Evolutionary conservation across 2,113 vertebrate species (phyloP).

Genomic region (Oreocharis arfaki): DNA sequence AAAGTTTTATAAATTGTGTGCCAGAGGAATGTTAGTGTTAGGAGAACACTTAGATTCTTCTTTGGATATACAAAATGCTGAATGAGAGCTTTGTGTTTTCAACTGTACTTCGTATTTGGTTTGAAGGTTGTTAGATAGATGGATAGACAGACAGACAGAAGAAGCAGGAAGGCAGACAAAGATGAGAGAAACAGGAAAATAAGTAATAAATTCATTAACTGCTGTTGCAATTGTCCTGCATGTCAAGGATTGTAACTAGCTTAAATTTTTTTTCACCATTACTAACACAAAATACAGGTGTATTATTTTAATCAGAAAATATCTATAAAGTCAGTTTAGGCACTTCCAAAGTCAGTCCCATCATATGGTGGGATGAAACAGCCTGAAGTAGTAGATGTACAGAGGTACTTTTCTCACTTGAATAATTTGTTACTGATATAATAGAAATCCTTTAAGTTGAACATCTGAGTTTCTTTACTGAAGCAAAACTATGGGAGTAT

Average conservation of each 20-base stretch:
- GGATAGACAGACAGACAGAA: background rate
- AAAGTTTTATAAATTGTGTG: constrained; percentile 12
- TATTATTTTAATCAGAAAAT: background rate
- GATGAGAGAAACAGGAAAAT: background rate
- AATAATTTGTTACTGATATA: background rate
- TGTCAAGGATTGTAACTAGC: background rate
- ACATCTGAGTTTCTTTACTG: background rate
- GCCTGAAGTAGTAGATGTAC: background rate
- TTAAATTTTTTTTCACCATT: background rate
- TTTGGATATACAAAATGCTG: background rate
- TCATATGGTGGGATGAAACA: background rate
- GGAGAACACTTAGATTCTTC: background rate
- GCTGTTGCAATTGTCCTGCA: background rate
- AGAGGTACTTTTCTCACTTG: background rate
- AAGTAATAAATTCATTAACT: background rate
- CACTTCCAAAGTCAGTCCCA: background rate
- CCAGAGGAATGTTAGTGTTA: background rate
- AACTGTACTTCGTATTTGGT: background rate
- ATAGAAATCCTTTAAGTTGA: background rate
- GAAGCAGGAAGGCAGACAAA: background rate
- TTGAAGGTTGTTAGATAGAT: background rate
- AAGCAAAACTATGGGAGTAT: background rate
- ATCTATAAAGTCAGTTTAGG: background rate
- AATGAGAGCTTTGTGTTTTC: background rate
- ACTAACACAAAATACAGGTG: background rate